phyloP scores from a whole-genome alignment of 2,888 invertebrate species.

The Suillia variegata region DNA sequence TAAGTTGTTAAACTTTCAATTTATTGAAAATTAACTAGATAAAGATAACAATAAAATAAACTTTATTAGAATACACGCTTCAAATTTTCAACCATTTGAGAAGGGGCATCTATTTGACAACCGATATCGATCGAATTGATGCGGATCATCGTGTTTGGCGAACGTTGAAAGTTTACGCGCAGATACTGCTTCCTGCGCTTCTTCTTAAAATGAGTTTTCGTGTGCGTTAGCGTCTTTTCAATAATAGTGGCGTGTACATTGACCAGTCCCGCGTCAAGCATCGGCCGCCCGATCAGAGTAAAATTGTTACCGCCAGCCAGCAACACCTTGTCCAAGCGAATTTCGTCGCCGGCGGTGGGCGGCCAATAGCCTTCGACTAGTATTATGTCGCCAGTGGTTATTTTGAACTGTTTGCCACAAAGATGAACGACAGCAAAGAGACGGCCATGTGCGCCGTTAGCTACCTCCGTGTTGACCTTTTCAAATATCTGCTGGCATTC shows the following conservation, averaged over 20 bases:
- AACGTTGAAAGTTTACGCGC: conserved; percentile 73
- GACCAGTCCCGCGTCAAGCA: conserved; percentile 76
- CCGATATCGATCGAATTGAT: conserved; percentile 75
- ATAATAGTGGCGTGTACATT: conserved; percentile 80
- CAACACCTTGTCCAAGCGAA: conserved; percentile 83
- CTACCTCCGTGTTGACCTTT: conserved; percentile 47
- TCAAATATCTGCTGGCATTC: conserved; percentile 43
- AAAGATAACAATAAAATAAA: too few relatives aligned
- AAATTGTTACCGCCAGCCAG: conserved; percentile 80
- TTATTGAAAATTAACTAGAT: too few relatives aligned
- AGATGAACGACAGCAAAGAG: conserved; percentile 81
- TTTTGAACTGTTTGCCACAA: conserved; percentile 82
- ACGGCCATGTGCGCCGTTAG: conserved; percentile 46
- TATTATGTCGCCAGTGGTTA: conserved; percentile 84
- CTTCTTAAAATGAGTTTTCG: conserved; percentile 77
- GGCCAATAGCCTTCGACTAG: conserved; percentile 85
- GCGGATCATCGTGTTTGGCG: conserved; percentile 75
- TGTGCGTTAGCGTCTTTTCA: conserved; percentile 82
- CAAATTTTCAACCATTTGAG: too few relatives aligned
- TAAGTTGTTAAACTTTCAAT: too few relatives aligned
- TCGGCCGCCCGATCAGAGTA: conserved; percentile 78
- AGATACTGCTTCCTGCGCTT: conserved; percentile 78
- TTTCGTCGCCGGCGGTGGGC: conserved; percentile 77
- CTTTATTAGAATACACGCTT: too few relatives aligned
- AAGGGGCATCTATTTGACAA: conserved; percentile 54